These are phyloP conservation scores for Suillia variegata DNA, from an alignment of 2,888 invertebrate species.

Conservation along the genomic window DNA sequence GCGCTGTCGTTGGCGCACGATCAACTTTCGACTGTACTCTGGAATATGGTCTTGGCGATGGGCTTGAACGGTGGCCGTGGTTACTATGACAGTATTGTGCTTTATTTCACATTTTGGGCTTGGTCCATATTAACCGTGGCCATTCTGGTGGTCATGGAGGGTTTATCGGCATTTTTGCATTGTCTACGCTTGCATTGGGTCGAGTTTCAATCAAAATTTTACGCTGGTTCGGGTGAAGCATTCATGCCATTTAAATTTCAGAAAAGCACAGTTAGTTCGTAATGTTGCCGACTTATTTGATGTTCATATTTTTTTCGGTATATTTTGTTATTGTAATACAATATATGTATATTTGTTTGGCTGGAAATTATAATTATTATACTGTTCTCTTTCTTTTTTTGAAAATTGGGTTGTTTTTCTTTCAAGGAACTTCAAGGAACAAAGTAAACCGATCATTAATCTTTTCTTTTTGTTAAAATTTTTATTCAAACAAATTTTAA, in stretches of 20 bases:
- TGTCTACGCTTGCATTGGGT: slow-evolving; percentile 98
- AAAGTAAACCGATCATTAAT: too few species aligned
- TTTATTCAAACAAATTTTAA: too few species aligned
- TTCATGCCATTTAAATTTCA: slow-evolving; percentile 87
- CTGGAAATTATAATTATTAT: too few species aligned
- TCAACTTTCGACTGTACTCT: slow-evolving; percentile 86
- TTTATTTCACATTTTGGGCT: slow-evolving; percentile 82
- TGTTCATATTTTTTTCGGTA: neutral
- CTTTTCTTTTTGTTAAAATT: too few species aligned
- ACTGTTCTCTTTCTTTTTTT: too few species aligned
- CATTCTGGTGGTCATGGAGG: slow-evolving; percentile 98
- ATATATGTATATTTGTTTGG: too few species aligned
- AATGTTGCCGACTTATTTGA: slow-evolving; percentile 26
- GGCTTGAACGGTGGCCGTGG: slow-evolving; percentile 70
- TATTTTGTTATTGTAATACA: too few species aligned
- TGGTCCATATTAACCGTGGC: slow-evolving; percentile 92
- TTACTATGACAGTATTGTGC: slow-evolving; percentile 67
- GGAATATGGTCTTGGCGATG: slow-evolving; percentile 84
- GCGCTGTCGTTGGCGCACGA: slow-evolving; percentile 97
- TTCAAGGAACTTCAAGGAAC: too few species aligned
- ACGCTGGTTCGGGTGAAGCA: slow-evolving; percentile 75
- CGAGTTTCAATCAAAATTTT: slow-evolving; percentile 96
- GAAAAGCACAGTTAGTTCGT: slow-evolving; percentile 36
- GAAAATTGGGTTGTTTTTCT: too few species aligned
- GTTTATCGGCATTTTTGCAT: slow-evolving; percentile 98